Evolutionary conservation across 2,113 vertebrate species (phyloP), one percentile per base, ranked within the genome.

Genomic region (Bucco capensis): DNA sequence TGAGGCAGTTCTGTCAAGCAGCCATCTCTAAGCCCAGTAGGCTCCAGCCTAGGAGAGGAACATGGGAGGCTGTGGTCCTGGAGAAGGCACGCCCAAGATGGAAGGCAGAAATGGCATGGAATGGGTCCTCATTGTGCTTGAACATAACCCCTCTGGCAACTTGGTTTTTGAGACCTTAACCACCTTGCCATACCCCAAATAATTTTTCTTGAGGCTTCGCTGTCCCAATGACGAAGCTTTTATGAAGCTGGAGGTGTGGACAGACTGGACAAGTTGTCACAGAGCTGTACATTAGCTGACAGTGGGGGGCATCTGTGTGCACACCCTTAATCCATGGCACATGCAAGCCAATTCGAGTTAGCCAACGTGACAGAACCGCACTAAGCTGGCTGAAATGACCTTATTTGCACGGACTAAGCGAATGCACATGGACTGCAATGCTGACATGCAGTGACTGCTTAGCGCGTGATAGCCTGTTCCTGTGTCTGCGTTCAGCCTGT

Each of bases 11-110:
- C 86, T 95, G 93, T 81, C 88, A 95, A 72, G 74, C 86, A 96
- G 94, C 88, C 90, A 86, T 94, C 84, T 78, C 72, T 72, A 86
- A 93, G 66, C 62, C 88, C 88, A 89, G 64, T 86, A 93, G 88
- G 65, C 92, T 93, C 70, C 24, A 75, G 92, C 73, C 81, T 86
- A 88, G 88, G 42, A 93, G 72, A 76, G 44, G 82, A 92, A 31
- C 58, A 77, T 76, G 78, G 74, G 79, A 91, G n/a, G 40, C 81
- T 84, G 62, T 62, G 44, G 66, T 73, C 38, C 77, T 92, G 73
- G 53, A 90, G 93, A 57, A 95, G 78, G 50, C 78, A 50, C 2
- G 2, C 53, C 54, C 75, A 92, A 85, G 81, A 83, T 87, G 87
- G 81, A 87, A 86, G 67, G 65, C 46, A 73, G 79, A 38, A 88